Evolutionary conservation across 2,797 vertebrate genomes (phyloP).

Genomic region (Danionella dracula): DNA sequence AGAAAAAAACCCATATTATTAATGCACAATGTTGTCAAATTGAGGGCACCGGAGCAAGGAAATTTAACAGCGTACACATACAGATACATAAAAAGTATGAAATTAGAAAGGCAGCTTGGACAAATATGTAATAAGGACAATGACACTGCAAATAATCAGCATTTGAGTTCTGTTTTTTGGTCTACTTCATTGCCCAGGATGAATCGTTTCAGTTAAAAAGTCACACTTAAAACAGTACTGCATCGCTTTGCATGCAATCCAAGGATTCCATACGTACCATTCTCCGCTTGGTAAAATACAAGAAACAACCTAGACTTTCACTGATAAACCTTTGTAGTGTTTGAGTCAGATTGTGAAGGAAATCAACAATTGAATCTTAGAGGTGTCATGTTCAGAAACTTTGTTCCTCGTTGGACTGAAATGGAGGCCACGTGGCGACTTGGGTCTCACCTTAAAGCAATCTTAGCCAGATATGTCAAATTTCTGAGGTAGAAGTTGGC

Average conservation of each 20-base stretch:
- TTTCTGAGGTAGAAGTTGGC: conserved; percentile 78
- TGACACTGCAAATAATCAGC: conserved; percentile 64
- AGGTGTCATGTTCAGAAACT: too few species aligned
- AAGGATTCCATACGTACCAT: conserved; percentile 67
- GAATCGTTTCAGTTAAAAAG: conserved; percentile 59
- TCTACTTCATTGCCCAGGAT: conserved; percentile 66
- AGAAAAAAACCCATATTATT: conserved; percentile 50
- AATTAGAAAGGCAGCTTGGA: conserved; percentile 73
- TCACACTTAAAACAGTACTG: conserved; percentile 59
- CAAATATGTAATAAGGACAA: conserved; percentile 55
- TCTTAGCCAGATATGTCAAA: conserved; percentile 44
- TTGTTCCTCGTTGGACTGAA: conserved; percentile 31
- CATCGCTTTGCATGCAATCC: conserved; percentile 73
- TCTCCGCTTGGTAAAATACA: conserved; percentile 60
- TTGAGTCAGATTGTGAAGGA: not conserved
- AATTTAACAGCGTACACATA: conserved; percentile 69
- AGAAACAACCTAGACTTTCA: conserved; percentile 55
- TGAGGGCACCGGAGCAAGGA: conserved; percentile 69
- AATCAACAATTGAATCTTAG: not conserved
- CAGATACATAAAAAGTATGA: conserved; percentile 66
- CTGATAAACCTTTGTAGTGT: conserved; percentile 42
- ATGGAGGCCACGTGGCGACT: conserved; percentile 22
- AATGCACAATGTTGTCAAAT: conserved; percentile 56
- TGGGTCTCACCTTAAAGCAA: conserved; percentile 18
- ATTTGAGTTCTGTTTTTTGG: conserved; percentile 69